These are phyloP conservation scores for Fregata magnificens DNA, from an alignment of 2,113 vertebrate genomes.

Conservation along the genomic window DNA sequence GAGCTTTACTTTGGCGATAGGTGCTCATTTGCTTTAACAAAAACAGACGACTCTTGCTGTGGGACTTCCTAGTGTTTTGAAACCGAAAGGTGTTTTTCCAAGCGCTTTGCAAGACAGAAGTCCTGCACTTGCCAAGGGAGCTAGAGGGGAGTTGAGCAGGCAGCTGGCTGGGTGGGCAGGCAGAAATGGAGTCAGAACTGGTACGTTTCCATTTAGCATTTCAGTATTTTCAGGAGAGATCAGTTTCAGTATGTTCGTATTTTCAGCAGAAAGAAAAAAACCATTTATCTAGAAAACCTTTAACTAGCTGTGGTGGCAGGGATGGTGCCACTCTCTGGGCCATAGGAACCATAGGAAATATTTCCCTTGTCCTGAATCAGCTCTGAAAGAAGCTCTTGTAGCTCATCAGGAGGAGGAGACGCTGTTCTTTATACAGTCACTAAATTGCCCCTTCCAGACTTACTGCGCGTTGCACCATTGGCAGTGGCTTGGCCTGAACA, in stretches of 20 bases:
- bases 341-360: background rate
- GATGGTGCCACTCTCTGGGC: background rate
- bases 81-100: background rate
- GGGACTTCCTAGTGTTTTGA: background rate
- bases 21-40: background rate
- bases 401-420: background rate
- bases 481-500: background rate
- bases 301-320: background rate
- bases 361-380: background rate
- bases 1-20: background rate
- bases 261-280: background rate
- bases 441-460: background rate
- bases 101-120: background rate
- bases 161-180: background rate
- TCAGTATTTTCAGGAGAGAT: background rate
- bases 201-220: background rate
- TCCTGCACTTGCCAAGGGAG: background rate
- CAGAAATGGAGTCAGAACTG: background rate
- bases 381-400: background rate
- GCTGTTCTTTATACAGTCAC: background rate
- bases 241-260: accelerated
- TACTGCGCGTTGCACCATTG: background rate
- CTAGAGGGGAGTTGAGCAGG: background rate
- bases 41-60: background rate
- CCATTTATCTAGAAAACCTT: background rate